Percentiles rank a stretch among this genome's conserved stretches.
Evolutionary conservation across 1,140 invertebrate species (phyloP).

Genomic region (Solen grandis): DNA sequence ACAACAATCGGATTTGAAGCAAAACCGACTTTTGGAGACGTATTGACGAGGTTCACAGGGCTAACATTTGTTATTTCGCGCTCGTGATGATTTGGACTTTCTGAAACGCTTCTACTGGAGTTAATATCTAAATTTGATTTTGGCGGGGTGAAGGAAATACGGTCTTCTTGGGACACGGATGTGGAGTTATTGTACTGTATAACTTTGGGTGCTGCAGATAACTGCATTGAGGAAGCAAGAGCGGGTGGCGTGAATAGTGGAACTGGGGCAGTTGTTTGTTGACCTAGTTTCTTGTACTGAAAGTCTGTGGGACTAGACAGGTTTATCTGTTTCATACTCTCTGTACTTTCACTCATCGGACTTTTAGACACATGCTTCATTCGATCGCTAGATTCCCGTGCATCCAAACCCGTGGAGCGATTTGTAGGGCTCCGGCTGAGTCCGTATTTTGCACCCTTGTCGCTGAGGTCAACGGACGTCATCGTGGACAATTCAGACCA

Average conservation of each 20-base stretch:
- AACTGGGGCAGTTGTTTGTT: not conserved
- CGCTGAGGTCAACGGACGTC: not conserved
- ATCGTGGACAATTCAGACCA: conserved; percentile 16
- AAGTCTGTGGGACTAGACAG: conserved; percentile 50
- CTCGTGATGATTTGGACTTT: not conserved
- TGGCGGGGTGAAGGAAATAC: not conserved
- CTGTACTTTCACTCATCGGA: conserved; percentile 33
- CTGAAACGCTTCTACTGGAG: not conserved
- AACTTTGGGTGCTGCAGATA: not conserved
- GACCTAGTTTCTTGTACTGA: conserved; percentile 31
- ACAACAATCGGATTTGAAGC: not conserved
- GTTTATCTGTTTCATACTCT: conserved; percentile 41
- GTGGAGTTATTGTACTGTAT: not conserved
- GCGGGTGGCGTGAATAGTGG: not conserved
- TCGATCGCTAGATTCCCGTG: not conserved
- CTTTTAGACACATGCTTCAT: conserved; percentile 43
- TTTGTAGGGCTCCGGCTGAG: not conserved
- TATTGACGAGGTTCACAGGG: not conserved
- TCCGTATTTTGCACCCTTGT: not conserved
- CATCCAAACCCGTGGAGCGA: not conserved
- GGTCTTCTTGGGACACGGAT: not conserved
- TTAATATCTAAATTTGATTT: not conserved
- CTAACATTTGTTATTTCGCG: conserved; percentile 1
- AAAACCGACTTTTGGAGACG: not conserved
- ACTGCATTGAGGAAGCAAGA: not conserved